Evolutionary conservation across 2,113 vertebrate genomes (phyloP).

Genomic region (Lynx canadensis): DNA sequence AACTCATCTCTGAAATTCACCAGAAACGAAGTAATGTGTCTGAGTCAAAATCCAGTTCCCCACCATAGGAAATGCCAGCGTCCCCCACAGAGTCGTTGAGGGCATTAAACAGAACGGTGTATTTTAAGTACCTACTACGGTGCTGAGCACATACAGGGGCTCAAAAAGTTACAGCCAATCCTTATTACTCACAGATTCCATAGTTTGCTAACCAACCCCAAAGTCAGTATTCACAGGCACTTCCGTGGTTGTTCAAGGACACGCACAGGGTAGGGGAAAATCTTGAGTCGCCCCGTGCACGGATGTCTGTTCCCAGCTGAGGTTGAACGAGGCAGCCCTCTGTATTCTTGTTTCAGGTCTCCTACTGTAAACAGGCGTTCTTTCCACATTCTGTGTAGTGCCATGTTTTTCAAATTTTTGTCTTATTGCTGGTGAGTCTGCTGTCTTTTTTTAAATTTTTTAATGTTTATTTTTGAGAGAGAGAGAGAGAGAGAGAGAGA

Average conservation of each 20-base stretch:
- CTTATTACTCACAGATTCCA: background rate
- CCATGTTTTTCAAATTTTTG: background rate
- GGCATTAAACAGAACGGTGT: background rate
- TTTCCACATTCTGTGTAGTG: background rate
- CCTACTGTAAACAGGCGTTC: background rate
- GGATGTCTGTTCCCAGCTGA: background rate
- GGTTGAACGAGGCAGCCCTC: background rate
- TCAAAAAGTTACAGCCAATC: background rate
- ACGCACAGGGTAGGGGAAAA: background rate
- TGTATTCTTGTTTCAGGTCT: background rate
- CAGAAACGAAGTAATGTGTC: background rate
- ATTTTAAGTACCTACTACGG: background rate
- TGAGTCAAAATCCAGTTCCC: background rate
- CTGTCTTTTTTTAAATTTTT: rapidly evolving
- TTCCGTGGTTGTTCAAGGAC: background rate
- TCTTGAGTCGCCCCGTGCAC: rapidly evolving
- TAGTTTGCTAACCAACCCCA: background rate
- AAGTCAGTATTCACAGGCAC: background rate
- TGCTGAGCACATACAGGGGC: background rate
- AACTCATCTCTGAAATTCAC: background rate
- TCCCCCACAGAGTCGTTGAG: background rate
- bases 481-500: too few relatives aligned
- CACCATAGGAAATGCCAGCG: background rate
- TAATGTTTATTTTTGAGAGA: too few relatives aligned
- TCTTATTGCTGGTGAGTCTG: background rate